Conservation (phyloP, 2,888 invertebrate genomes). For the Drosophila picticornis region DNA sequence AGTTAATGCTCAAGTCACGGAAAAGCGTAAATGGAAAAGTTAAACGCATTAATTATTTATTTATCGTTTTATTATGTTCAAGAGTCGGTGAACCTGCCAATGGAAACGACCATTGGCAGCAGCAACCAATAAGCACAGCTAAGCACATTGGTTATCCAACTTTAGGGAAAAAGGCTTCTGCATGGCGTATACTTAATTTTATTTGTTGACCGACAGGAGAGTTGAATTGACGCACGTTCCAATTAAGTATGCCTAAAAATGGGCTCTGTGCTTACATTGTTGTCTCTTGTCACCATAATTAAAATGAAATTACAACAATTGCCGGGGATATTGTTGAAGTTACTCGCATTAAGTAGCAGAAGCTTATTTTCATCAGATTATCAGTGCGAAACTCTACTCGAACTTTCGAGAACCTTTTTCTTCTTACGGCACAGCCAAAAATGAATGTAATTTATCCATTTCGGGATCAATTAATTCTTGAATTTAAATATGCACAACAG, state of each 20-base stretch:
- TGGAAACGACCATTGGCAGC: slow-evolving; percentile 33
- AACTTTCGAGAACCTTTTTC: background rate
- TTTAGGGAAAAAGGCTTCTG: slow-evolving; percentile 39
- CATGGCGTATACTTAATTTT: slow-evolving; percentile 30
- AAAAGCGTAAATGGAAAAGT: slow-evolving; percentile 81
- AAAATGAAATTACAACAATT: slow-evolving; percentile 63
- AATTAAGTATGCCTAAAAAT: slow-evolving; percentile 35
- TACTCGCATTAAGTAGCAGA: slow-evolving; percentile 2
- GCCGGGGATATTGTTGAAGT: slow-evolving; percentile 32
- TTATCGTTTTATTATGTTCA: slow-evolving; percentile 75
- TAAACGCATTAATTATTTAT: slow-evolving; percentile 83
- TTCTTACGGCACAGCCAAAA: background rate
- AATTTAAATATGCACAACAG: slow-evolving; percentile 9
- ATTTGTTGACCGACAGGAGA: background rate
- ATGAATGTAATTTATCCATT: slow-evolving; percentile 4
- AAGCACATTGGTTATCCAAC: slow-evolving; percentile 73
- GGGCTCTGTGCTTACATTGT: slow-evolving; percentile 26
- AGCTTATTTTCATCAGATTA: slow-evolving; percentile 28
- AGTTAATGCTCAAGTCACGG: slow-evolving; percentile 79
- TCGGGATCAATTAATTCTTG: background rate
- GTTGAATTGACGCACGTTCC: slow-evolving; percentile 27
- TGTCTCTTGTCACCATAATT: slow-evolving; percentile 51
- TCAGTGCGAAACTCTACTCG: slow-evolving; percentile 5
- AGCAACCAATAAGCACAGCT: slow-evolving; percentile 55
- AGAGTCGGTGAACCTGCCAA: slow-evolving; percentile 79